Evolutionary conservation across 2,797 vertebrate species (phyloP).

Genomic region (Lerista edwardsae): DNA sequence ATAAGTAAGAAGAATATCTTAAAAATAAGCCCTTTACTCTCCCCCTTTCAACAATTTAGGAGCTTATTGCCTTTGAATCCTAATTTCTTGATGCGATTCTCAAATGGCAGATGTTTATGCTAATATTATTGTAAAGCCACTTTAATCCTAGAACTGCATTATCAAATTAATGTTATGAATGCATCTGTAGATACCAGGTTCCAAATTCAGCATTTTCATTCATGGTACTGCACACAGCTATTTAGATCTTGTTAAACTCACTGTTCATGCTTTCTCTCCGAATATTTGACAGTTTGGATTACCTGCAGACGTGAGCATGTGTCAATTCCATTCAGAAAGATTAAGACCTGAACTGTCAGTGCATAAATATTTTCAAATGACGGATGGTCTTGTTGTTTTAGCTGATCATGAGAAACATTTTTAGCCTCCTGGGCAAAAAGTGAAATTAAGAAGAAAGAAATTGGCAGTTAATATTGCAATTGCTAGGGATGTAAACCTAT

Average conservation of each 20-base stretch:
- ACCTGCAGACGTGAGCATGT: conserved; percentile 72
- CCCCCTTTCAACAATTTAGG: neutral
- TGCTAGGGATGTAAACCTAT: neutral
- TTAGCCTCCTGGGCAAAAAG: conserved; percentile 70
- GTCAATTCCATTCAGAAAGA: conserved; percentile 74
- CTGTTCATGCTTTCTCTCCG: conserved; percentile 66
- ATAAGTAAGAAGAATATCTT: no score
- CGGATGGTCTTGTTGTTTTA: conserved; percentile 70
- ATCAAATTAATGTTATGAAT: conserved; percentile 66
- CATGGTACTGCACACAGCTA: conserved; percentile 65
- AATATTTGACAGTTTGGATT: conserved; percentile 71
- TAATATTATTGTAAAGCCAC: conserved; percentile 50
- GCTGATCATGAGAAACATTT: conserved; percentile 41
- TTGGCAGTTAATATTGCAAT: conserved; percentile 48
- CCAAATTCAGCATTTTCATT: conserved; percentile 47
- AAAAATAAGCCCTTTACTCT: neutral
- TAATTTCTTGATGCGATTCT: conserved; percentile 7
- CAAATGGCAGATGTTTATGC: conserved; percentile 48
- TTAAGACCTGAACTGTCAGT: conserved; percentile 72
- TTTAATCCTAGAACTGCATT: conserved; percentile 53
- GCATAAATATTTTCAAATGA: conserved; percentile 74
- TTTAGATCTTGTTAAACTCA: conserved; percentile 69
- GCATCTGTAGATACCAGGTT: conserved; percentile 66
- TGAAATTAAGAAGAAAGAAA: conserved; percentile 52
- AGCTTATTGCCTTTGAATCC: neutral